These are phyloP conservation scores for Stenodema calcarata DNA, from an alignment of 2,888 invertebrate genomes.

Conservation along the genomic window DNA sequence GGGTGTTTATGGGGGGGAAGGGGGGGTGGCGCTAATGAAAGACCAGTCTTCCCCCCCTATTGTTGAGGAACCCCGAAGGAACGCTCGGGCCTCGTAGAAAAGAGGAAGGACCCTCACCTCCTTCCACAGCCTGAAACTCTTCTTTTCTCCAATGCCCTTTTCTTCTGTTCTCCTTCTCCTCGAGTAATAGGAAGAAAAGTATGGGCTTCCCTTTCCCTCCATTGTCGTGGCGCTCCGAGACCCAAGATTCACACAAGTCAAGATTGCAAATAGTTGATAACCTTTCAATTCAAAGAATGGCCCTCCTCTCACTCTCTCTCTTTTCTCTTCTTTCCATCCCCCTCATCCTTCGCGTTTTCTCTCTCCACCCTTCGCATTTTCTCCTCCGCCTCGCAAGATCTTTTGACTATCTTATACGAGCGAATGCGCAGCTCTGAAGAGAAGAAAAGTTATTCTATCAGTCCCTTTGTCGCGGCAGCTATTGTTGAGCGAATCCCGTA, in stretches of 20 bases:
- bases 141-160: constrained; percentile 31
- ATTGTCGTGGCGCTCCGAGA: constrained; percentile 38
- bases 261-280: constrained; percentile 57
- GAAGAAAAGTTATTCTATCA: constrained; percentile 57
- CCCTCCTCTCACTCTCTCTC: constrained; percentile 11
- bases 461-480: constrained; percentile 53
- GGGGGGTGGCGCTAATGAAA: constrained; percentile 28
- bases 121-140: neutral
- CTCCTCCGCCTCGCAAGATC: constrained; percentile 46
- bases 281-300: constrained; percentile 56
- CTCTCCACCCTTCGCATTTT: neutral
- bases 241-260: constrained; percentile 50
- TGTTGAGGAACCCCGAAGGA: neutral
- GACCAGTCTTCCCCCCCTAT: constrained; percentile 20
- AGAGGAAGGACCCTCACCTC: neutral
- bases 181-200: constrained; percentile 52
- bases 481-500: constrained; percentile 54
- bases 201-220: constrained; percentile 48
- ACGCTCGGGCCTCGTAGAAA: neutral
- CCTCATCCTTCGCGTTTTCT: neutral
- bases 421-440: constrained; percentile 54
- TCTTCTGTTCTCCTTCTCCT: constrained; percentile 17
- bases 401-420: constrained; percentile 57
- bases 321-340: too few relatives aligned
- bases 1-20: too few relatives aligned